Evolutionary conservation across 2,888 invertebrate species (phyloP).

Genomic region (Pristionchus arcanus): DNA sequence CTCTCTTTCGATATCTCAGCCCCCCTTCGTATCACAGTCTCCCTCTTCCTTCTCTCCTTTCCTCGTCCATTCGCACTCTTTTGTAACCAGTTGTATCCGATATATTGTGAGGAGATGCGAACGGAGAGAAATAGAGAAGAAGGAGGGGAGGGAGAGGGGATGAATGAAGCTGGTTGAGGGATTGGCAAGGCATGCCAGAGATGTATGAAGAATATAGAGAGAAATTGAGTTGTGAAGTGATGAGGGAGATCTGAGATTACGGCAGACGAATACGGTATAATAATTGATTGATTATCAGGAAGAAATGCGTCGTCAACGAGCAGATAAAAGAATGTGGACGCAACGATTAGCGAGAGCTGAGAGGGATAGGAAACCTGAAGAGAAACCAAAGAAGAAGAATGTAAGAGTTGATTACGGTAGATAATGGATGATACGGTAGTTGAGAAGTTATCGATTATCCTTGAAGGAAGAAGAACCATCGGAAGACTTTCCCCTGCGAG

Average conservation of each 20-base stretch:
- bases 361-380: constrained; percentile 41
- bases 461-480: constrained; percentile 49
- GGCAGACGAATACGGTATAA: not conserved
- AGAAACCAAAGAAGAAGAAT: constrained; percentile 28
- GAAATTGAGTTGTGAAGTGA: not conserved
- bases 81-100: constrained; percentile 53
- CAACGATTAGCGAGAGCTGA: constrained; percentile 50
- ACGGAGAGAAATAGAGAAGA: not conserved
- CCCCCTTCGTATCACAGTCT: not conserved
- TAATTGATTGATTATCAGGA: constrained; percentile 25
- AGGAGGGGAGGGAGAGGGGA: not conserved
- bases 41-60: not conserved
- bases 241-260: not conserved
- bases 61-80: not conserved
- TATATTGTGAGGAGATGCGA: not conserved
- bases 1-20: not conserved
- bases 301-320: constrained; percentile 49
- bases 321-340: constrained; percentile 49
- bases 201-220: not conserved
- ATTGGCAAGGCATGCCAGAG: constrained; percentile 14
- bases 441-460: not conserved
- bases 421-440: not conserved
- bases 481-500: constrained; percentile 60
- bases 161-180: constrained; percentile 48
- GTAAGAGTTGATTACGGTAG: constrained; percentile 30